Conservation (phyloP, 1,140 invertebrate genomes). For the Carposina sasakii region DNA sequence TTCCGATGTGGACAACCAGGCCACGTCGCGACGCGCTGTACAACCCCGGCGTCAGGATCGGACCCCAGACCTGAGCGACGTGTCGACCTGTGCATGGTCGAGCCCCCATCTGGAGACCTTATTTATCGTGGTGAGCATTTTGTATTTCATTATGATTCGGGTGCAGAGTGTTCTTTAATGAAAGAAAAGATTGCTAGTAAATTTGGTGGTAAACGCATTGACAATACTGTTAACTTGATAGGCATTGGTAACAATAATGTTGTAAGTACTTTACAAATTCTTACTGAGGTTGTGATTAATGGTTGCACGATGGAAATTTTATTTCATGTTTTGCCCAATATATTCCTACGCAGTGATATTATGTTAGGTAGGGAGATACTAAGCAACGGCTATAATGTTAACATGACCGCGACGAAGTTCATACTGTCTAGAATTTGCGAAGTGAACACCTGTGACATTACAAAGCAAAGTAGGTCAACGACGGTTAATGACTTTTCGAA, state of each 20-base stretch:
- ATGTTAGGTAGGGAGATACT: conserved; percentile 3
- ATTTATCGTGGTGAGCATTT: too few relatives aligned
- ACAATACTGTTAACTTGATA: neutral
- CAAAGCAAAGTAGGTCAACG: too few relatives aligned
- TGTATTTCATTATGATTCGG: neutral
- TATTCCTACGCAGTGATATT: neutral
- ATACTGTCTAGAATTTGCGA: neutral
- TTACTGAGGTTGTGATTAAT: neutral
- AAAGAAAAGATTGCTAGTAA: conserved; percentile 2
- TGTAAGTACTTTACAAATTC: neutral
- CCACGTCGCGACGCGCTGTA: too few relatives aligned
- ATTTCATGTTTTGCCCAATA: neutral
- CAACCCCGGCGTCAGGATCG: too few relatives aligned
- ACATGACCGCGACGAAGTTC: neutral
- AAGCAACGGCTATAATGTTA: neutral
- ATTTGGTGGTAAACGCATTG: neutral
- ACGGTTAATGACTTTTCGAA: neutral
- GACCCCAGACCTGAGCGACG: too few relatives aligned
- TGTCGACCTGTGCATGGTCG: too few relatives aligned
- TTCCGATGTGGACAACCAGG: too few relatives aligned
- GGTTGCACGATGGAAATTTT: conserved; percentile 1
- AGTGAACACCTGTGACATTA: too few relatives aligned
- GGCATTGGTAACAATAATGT: neutral
- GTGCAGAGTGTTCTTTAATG: neutral
- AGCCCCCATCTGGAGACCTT: too few relatives aligned